Evolutionary conservation across 2,797 vertebrate genomes (phyloP).

Genomic region (Delichon dasypus): DNA sequence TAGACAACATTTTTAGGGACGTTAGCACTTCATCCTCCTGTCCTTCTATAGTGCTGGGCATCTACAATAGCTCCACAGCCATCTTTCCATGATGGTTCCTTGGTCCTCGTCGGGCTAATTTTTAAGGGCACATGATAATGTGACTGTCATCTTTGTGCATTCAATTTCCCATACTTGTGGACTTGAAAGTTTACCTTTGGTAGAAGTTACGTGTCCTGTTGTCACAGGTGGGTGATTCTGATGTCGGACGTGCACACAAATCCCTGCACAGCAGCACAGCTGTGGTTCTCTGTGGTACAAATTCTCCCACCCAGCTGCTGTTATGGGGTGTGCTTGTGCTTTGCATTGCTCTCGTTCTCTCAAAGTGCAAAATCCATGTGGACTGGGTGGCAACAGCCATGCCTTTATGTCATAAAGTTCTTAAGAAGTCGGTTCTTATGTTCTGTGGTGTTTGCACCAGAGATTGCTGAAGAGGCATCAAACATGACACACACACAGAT

Average conservation of each 20-base stretch:
- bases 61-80: background rate
- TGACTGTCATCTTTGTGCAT: background rate
- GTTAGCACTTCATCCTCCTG: background rate
- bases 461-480: background rate
- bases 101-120: background rate
- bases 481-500: fast-evolving
- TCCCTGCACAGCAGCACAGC: background rate
- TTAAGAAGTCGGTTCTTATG: background rate
- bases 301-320: background rate
- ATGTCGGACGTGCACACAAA: fast-evolving
- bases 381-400: background rate
- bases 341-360: fast-evolving
- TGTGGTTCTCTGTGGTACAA: background rate
- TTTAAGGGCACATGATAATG: background rate
- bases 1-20: background rate
- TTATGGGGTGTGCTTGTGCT: fast-evolving
- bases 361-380: fast-evolving
- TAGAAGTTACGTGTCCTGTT: no score
- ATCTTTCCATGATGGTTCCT: background rate
- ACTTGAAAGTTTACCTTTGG: no score
- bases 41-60: background rate
- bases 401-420: background rate
- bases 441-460: background rate
- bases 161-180: background rate
- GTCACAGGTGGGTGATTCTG: background rate